Conservation (phyloP, 1,140 invertebrate genomes). For the Platyscapa corneri region DNA sequence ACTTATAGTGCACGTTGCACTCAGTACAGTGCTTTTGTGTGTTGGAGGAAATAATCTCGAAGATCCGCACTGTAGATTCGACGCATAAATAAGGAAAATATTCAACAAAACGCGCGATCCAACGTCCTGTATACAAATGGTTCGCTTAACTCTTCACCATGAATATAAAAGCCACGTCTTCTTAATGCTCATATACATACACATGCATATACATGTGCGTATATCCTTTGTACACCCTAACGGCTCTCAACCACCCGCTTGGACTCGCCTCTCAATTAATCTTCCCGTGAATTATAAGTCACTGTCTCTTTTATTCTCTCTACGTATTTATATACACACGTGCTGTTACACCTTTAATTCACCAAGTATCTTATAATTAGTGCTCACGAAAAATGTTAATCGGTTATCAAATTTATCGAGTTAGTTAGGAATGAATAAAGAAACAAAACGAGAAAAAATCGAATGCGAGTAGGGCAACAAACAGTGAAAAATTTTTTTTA, state of each 20-base stretch:
- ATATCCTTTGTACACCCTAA: not conserved
- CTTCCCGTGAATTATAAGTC: slow-evolving; percentile 30
- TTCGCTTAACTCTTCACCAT: not conserved
- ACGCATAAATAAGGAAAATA: slow-evolving; percentile 1
- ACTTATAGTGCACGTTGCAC: not conserved
- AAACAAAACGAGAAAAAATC: too few species aligned
- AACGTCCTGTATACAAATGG: not conserved
- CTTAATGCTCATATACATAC: not conserved
- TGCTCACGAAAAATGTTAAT: slow-evolving; percentile 33
- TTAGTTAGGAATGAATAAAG: too few species aligned
- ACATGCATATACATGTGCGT: slow-evolving; percentile 1
- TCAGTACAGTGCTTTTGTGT: not conserved
- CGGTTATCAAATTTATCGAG: slow-evolving; percentile 42
- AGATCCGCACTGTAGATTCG: not conserved
- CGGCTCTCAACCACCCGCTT: not conserved
- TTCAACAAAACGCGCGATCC: not conserved
- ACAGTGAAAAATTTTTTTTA: too few species aligned
- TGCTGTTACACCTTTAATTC: not conserved
- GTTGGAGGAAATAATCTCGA: not conserved
- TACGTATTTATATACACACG: slow-evolving; percentile 1
- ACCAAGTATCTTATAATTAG: slow-evolving; percentile 33
- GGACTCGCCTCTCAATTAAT: slow-evolving; percentile 30
- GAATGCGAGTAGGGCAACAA: too few species aligned
- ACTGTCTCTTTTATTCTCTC: not conserved
- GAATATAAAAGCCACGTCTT: not conserved